Conservation (phyloP, 2,888 invertebrate species). For the Siphonodentalium dalli region DNA sequence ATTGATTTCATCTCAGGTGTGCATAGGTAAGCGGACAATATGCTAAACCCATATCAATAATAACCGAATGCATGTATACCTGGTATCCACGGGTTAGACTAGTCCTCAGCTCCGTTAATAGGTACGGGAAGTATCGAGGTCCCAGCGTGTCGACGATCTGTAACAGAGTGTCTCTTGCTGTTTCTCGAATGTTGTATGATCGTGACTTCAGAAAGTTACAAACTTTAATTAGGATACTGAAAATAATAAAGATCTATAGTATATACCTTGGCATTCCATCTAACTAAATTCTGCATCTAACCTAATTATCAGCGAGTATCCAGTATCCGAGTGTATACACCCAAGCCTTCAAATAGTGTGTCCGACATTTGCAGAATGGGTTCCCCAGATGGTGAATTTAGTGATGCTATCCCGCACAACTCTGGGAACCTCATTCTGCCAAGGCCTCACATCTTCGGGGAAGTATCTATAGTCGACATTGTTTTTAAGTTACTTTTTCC, state of each 20-base stretch:
- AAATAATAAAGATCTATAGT: conserved; percentile 28
- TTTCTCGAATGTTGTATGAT: conserved; percentile 82
- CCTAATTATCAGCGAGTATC: too few species aligned
- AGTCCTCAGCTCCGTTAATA: conserved; percentile 82
- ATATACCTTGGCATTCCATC: too few species aligned
- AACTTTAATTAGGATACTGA: conserved; percentile 71
- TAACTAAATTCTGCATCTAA: too few species aligned
- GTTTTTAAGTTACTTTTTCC: too few species aligned
- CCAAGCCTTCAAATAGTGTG: too few species aligned
- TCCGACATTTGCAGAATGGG: too few species aligned
- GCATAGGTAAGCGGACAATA: not conserved
- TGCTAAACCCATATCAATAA: not conserved
- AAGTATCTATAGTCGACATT: too few species aligned
- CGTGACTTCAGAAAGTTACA: conserved; percentile 90
- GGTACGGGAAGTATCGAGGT: conserved; percentile 77
- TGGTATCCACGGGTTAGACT: conserved; percentile 88
- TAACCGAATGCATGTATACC: conserved; percentile 47
- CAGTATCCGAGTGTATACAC: too few species aligned
- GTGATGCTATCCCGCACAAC: too few species aligned
- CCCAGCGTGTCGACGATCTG: conserved; percentile 88
- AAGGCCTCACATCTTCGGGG: too few species aligned
- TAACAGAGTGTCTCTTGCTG: conserved; percentile 88
- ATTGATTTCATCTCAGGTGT: not conserved
- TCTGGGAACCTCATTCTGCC: too few species aligned
- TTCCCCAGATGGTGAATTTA: too few species aligned